Evolutionary conservation across 2,797 vertebrate species (phyloP).

Genomic region (Neosilurus mollespiculum): DNA sequence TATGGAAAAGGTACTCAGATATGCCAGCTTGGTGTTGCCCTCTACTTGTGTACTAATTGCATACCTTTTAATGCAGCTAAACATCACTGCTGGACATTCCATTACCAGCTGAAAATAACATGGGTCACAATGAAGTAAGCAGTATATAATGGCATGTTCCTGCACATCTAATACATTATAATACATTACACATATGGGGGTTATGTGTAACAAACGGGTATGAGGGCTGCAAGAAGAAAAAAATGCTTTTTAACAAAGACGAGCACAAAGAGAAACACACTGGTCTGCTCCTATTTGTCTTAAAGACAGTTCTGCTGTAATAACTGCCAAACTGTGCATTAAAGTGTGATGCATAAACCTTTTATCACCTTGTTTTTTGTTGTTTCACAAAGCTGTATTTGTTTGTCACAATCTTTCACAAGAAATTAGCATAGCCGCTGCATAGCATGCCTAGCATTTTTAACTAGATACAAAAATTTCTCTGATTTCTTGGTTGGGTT

Average conservation of each 20-base stretch:
- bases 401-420: not conserved
- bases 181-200: constrained; percentile 62
- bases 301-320: constrained; percentile 61
- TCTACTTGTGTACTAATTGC: constrained; percentile 36
- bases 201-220: constrained; percentile 25
- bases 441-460: not conserved
- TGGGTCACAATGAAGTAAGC: constrained; percentile 27
- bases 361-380: not conserved
- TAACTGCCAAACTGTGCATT: constrained; percentile 51
- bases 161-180: constrained; percentile 28
- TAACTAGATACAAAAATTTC: not conserved
- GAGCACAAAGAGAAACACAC: constrained; percentile 63
- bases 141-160: constrained; percentile 35
- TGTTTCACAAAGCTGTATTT: not conserved
- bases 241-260: constrained; percentile 38
- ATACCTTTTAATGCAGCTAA: constrained; percentile 28
- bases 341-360: constrained; percentile 39
- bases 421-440: not conserved
- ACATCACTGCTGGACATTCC: constrained; percentile 31
- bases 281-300: constrained; percentile 60
- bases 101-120: constrained; percentile 30
- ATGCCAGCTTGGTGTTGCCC: constrained; percentile 20
- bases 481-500: not conserved
- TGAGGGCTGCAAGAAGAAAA: constrained; percentile 38
- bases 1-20: constrained; percentile 39